These are phyloP conservation scores for Mycalesis mineus DNA, from an alignment of 2,888 invertebrate species.

Conservation along the genomic window DNA sequence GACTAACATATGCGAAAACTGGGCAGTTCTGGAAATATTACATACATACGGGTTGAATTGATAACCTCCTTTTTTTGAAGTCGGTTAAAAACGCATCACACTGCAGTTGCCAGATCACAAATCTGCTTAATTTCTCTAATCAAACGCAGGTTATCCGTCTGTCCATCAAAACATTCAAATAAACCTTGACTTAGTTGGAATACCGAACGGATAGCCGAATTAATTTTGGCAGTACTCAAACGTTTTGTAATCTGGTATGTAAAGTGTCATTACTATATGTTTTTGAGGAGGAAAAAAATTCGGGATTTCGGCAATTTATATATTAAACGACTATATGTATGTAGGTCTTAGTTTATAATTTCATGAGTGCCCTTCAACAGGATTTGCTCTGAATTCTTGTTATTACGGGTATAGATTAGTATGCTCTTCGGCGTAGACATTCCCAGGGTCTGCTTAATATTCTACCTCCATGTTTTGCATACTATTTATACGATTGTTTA, in stretches of 20 bases:
- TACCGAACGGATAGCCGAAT: constrained; percentile 18
- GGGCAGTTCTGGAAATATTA: no score
- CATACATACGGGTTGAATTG: no score
- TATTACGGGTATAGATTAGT: not conserved
- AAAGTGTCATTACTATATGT: no score
- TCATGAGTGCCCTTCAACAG: not conserved
- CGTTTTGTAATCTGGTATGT: not conserved
- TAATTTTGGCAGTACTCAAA: constrained; percentile 20
- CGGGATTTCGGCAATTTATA: no score
- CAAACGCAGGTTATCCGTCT: constrained; percentile 6
- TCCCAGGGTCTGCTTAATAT: not conserved
- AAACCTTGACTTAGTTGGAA: constrained; percentile 29
- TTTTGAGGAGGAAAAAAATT: no score
- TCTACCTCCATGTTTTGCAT: not conserved
- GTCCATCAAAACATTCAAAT: constrained; percentile 10
- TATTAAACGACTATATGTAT: no score
- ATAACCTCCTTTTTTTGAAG: no score
- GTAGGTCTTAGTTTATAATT: no score
- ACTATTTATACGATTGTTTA: not conserved
- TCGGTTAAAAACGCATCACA: not conserved
- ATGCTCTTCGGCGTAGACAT: not conserved
- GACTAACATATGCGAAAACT: no score
- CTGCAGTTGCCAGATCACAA: not conserved
- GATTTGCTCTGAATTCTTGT: not conserved
- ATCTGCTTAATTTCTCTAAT: constrained; percentile 2